Percentiles rank a stretch among this genome's conserved stretches.
Conservation (phyloP, 2,113 vertebrate genomes). For the Dendropsophus ebraccatus region DNA sequence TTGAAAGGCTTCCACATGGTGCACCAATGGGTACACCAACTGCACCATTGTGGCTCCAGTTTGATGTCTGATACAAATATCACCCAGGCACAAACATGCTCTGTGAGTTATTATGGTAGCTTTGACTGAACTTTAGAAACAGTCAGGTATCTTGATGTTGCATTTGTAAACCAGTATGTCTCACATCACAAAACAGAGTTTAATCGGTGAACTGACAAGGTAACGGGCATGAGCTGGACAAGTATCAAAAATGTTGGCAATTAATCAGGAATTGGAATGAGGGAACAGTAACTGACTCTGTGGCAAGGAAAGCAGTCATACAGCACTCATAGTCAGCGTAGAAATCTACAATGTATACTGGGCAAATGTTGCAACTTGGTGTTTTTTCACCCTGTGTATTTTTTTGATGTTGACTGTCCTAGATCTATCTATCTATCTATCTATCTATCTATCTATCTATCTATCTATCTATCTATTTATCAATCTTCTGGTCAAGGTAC, state of each 20-base stretch:
- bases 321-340: not conserved
- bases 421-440: too few relatives aligned
- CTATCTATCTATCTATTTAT: too few relatives aligned
- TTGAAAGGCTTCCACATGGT: too few relatives aligned
- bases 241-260: conserved; percentile 19
- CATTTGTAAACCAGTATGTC: not conserved
- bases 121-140: not conserved
- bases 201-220: not conserved
- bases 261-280: conserved; percentile 16
- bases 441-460: too few relatives aligned
- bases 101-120: not conserved
- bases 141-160: not conserved
- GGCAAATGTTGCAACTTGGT: too few relatives aligned
- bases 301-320: not conserved
- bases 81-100: not conserved
- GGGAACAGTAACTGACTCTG: conserved; percentile 3
- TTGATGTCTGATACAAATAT: too few relatives aligned
- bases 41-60: too few relatives aligned
- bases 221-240: conserved; percentile 13
- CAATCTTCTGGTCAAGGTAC: too few relatives aligned
- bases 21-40: too few relatives aligned
- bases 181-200: conserved; percentile 10
- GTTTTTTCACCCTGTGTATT: too few relatives aligned
- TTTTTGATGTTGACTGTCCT: too few relatives aligned
- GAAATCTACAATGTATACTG: not conserved